These are phyloP conservation scores for Passer montanus DNA, from an alignment of 2,113 vertebrate species.

Conservation along the genomic window DNA sequence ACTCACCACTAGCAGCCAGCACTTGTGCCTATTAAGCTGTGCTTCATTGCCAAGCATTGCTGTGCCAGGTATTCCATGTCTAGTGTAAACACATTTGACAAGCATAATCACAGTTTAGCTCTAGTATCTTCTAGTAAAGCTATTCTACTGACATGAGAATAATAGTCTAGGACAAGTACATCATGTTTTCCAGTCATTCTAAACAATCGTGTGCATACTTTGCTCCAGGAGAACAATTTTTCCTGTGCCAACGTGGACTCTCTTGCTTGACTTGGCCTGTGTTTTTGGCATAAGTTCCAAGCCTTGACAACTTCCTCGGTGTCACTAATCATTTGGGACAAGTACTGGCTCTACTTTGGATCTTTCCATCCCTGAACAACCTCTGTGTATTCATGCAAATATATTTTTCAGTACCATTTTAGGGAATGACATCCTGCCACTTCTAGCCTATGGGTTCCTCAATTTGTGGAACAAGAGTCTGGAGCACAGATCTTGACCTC, in stretches of 20 bases:
- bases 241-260: not conserved
- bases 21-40: not conserved
- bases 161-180: constrained; percentile 60
- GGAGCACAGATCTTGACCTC: not conserved
- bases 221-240: constrained; percentile 24
- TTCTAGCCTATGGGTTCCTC: not conserved
- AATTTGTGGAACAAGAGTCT: not conserved
- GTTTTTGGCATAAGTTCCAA: constrained; percentile 22
- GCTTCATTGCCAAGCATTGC: not conserved
- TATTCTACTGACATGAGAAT: constrained; percentile 50
- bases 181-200: constrained; percentile 39
- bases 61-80: constrained; percentile 39
- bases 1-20: not conserved
- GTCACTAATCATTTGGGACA: constrained; percentile 28
- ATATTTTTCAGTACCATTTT: not conserved
- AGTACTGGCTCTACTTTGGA: not conserved
- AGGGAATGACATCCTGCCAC: not conserved
- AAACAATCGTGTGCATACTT: constrained; percentile 39
- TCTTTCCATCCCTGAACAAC: not conserved
- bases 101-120: constrained; percentile 55
- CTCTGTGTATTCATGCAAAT: not conserved
- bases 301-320: not conserved
- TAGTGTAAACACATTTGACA: constrained; percentile 56
- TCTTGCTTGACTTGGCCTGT: constrained; percentile 16
- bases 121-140: constrained; percentile 34